Conservation (phyloP, 2,797 vertebrate genomes). For the Lithobates sylvaticus region DNA sequence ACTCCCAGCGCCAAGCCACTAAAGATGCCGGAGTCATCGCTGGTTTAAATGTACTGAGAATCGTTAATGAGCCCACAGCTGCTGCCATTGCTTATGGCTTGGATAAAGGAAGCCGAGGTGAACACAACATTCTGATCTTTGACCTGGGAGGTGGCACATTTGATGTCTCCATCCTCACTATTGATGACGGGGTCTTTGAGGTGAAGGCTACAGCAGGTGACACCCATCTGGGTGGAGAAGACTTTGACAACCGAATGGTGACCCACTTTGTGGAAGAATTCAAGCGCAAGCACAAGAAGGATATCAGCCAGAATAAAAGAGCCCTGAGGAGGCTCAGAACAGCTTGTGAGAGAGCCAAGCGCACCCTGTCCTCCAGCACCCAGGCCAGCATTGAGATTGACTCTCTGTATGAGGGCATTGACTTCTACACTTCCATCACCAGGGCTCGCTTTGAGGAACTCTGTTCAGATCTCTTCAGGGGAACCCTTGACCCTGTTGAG, state of each 20-base stretch:
- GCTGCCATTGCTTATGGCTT: slow-evolving; percentile 27
- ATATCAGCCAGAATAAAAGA: slow-evolving; percentile 13
- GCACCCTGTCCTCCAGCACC: slow-evolving; percentile 24
- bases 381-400: slow-evolving; percentile 33
- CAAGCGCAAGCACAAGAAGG: slow-evolving; percentile 27
- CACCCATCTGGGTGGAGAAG: slow-evolving; percentile 28
- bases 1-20: slow-evolving; percentile 26
- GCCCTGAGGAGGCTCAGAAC: slow-evolving; percentile 26
- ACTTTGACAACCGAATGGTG: slow-evolving; percentile 35
- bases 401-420: slow-evolving; percentile 29
- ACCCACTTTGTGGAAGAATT: slow-evolving; percentile 28
- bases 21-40: slow-evolving; percentile 24
- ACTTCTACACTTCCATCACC: slow-evolving; percentile 31
- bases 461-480: slow-evolving; percentile 25
- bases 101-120: slow-evolving; percentile 12
- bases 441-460: slow-evolving; percentile 28
- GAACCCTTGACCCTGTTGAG: slow-evolving; percentile 42
- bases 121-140: slow-evolving; percentile 23
- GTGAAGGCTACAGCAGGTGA: slow-evolving; percentile 21
- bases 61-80: slow-evolving; percentile 28
- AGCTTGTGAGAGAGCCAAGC: slow-evolving; percentile 33
- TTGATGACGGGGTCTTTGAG: slow-evolving; percentile 24
- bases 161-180: slow-evolving; percentile 34
- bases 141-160: slow-evolving; percentile 23
- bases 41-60: slow-evolving; percentile 23